These are phyloP conservation scores for Galeruca laticollis DNA, from an alignment of 2,888 invertebrate genomes.

Conservation along the genomic window DNA sequence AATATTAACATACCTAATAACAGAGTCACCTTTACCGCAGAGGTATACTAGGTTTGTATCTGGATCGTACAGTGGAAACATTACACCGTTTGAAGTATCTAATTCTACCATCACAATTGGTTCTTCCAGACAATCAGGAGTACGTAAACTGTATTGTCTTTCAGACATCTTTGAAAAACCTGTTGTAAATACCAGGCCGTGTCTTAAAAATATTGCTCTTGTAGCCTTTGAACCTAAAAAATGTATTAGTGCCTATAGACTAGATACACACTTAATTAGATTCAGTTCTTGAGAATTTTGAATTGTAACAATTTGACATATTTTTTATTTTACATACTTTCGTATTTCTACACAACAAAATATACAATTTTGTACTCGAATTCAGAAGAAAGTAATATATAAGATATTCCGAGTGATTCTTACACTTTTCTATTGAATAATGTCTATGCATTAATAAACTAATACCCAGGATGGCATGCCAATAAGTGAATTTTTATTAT, in stretches of 20 bases:
- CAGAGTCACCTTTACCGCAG: conserved; percentile 98
- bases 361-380: no score
- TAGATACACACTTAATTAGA: no score
- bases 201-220: conserved; percentile 89
- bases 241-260: not conserved
- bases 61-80: conserved; percentile 96
- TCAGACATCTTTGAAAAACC: conserved; percentile 98
- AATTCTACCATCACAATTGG: conserved; percentile 94
- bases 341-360: no score
- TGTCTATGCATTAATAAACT: no score
- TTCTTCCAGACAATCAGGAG: conserved; percentile 87
- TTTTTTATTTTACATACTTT: no score
- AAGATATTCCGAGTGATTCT: no score
- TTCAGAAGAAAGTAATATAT: no score
- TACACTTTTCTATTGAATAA: no score
- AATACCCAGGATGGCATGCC: no score
- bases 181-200: conserved; percentile 92
- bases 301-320: no score
- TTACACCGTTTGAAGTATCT: conserved; percentile 95
- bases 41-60: conserved; percentile 95
- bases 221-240: conserved; percentile 84
- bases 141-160: conserved; percentile 95
- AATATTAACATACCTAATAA: conserved; percentile 79
- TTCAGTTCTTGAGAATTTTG: no score
- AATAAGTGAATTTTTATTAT: no score